Evolutionary conservation across 1,140 invertebrate species (phyloP).

Genomic region (Atta colombica): DNA sequence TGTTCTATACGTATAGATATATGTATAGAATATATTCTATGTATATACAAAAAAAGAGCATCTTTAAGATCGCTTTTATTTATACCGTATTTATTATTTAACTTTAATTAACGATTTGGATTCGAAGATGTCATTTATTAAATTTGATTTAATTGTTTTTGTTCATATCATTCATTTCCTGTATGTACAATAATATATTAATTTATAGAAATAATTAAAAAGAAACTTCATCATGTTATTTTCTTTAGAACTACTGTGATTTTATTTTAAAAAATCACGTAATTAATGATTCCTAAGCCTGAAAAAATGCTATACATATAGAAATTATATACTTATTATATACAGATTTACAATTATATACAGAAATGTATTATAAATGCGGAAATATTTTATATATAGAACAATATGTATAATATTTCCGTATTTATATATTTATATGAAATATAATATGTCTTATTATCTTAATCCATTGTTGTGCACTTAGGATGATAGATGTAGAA

Average conservation of each 20-base stretch:
- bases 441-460: no score
- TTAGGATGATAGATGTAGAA: not conserved
- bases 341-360: no score
- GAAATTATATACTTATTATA: not conserved
- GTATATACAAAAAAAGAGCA: not conserved
- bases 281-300: not conserved
- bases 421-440: not conserved
- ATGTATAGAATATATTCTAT: constrained; percentile 31
- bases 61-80: not conserved
- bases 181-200: not conserved
- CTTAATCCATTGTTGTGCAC: no score
- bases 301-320: not conserved
- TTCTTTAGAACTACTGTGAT: not conserved
- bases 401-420: not conserved
- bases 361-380: no score
- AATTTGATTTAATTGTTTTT: constrained; percentile 1
- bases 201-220: not conserved
- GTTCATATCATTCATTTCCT: not conserved
- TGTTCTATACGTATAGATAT: not conserved
- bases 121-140: not conserved
- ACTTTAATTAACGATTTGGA: not conserved
- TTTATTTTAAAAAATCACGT: not conserved
- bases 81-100: constrained; percentile 16
- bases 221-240: not conserved
- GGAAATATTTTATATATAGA: not conserved